Conservation (phyloP, 2,888 invertebrate genomes). For the Aleiodes testaceus region DNA sequence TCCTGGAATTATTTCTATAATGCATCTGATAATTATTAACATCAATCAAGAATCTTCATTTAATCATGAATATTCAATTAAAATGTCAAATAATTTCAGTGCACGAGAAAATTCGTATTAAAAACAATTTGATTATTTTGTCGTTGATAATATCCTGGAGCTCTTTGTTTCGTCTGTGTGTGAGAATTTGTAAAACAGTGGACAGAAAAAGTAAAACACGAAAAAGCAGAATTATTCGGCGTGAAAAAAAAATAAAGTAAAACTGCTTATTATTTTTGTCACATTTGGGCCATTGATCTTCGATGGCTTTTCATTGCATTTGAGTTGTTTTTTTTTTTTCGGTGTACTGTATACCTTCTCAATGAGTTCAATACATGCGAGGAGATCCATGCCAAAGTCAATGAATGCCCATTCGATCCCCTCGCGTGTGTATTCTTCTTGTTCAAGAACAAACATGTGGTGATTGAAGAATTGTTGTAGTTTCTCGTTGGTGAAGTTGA, state of each 20-base stretch:
- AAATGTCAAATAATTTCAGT: slow-evolving; percentile 25
- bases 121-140: slow-evolving; percentile 6
- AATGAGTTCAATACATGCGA: slow-evolving; percentile 95
- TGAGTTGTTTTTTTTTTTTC: slow-evolving; percentile 2
- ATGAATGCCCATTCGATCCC: slow-evolving; percentile 95
- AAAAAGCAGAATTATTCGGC: slow-evolving; percentile 19
- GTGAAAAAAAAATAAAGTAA: slow-evolving; percentile 48
- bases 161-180: background rate
- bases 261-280: slow-evolving; percentile 38
- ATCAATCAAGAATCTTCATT: background rate
- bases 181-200: slow-evolving; percentile 58
- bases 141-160: background rate
- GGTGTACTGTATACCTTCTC: slow-evolving; percentile 82
- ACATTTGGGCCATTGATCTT: slow-evolving; percentile 34
- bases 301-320: slow-evolving; percentile 19
- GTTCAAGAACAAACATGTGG: slow-evolving; percentile 95
- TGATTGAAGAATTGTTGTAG: slow-evolving; percentile 96
- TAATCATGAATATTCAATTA: too few species aligned
- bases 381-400: slow-evolving; percentile 95
- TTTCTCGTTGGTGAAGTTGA: slow-evolving; percentile 96
- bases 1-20: background rate
- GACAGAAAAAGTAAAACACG: slow-evolving; percentile 54
- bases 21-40: slow-evolving; percentile 6
- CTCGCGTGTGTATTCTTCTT: slow-evolving; percentile 93
- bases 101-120: slow-evolving; percentile 28